Evolutionary conservation across 2,113 vertebrate species (phyloP), one percentile per base, ranked within the genome.

Genomic region (Oryzias javanicus): DNA sequence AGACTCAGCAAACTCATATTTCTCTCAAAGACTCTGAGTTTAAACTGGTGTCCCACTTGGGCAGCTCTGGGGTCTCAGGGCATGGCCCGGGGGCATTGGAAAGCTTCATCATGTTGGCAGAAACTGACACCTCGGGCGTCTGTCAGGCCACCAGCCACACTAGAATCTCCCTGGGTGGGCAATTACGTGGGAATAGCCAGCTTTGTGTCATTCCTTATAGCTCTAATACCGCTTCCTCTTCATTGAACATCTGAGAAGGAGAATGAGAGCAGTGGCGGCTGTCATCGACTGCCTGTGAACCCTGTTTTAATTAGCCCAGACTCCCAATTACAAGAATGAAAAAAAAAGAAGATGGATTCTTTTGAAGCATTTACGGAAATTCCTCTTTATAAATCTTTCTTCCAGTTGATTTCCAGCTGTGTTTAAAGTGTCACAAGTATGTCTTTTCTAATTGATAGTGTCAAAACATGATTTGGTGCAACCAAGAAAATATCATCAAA

Each of bases 61-160:
- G 70, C 65, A 14, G 35, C 10, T 16, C 24, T 45, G 27, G 67
- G 81, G 83, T 81, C 84, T 82, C 75, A 35, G 70, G 70, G 73
- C 81, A 72, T 58, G 74, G 69, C 78, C 14, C 19, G 62, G 49
- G 78, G 76, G 64, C 79, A 78, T 55, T 24, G 52, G 58, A 78
- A 77, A 86, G 76, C 84, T 89, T 90, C 88, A 90, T 91, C 86
- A 89, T 89, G 60, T 79, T 86, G 89, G 89, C 90, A 84, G 84
- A 73, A 88, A 76, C 59, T 86, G 90, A 88, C 89, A 89, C 83
- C 72, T 77, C 64, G 17, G 77, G 85, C 74, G 49, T 81, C 77
- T 55, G 19, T 79, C 78, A 72, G 76, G 81, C 87, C 79, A 83
- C 87, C 81, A 81, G 85, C 74, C 72, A 83, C 83, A 54, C 62